phyloP scores from a whole-genome alignment of 1,140 invertebrate species.

The Dinoponera quadriceps region DNA sequence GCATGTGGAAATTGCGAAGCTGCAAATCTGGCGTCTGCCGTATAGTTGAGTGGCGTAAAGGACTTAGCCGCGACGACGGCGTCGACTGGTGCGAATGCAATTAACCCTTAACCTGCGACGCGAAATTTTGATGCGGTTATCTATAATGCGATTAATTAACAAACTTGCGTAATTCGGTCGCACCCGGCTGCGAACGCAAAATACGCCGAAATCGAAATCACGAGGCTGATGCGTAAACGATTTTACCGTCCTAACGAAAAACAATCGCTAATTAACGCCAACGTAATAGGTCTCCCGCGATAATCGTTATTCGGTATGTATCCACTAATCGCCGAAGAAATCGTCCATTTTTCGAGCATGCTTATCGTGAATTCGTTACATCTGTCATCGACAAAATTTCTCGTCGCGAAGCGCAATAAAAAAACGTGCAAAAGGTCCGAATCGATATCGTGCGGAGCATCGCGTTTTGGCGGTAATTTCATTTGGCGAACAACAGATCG shows the following conservation, averaged over 20 bases:
- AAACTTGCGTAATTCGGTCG: slow-evolving; percentile 65
- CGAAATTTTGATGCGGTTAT: slow-evolving; percentile 73
- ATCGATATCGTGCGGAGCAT: background rate
- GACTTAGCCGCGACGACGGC: slow-evolving; percentile 65
- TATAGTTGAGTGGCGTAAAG: slow-evolving; percentile 72
- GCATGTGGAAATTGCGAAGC: slow-evolving; percentile 73
- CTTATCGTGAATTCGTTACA: background rate
- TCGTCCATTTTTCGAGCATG: background rate
- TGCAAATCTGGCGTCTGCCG: slow-evolving; percentile 72
- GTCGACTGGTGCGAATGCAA: slow-evolving; percentile 74
- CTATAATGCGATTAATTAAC: slow-evolving; percentile 74
- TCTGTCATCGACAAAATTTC: background rate
- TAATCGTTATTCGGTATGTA: slow-evolving; percentile 5
- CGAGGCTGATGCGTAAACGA: slow-evolving; percentile 19
- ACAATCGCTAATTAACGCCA: slow-evolving; percentile 34
- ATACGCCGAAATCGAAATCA: slow-evolving; percentile 38
- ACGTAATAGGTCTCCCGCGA: background rate
- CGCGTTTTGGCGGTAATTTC: background rate
- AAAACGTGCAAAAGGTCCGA: background rate
- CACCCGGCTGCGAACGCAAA: slow-evolving; percentile 22
- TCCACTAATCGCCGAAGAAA: background rate
- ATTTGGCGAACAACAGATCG: background rate
- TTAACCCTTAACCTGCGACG: slow-evolving; percentile 74
- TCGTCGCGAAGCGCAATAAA: background rate
- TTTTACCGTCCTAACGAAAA: slow-evolving; percentile 16